Evolutionary conservation across 30 jellyfish, hydroid and myxozoan species (phyloP).

Genomic region (Hydractinia echinata): DNA sequence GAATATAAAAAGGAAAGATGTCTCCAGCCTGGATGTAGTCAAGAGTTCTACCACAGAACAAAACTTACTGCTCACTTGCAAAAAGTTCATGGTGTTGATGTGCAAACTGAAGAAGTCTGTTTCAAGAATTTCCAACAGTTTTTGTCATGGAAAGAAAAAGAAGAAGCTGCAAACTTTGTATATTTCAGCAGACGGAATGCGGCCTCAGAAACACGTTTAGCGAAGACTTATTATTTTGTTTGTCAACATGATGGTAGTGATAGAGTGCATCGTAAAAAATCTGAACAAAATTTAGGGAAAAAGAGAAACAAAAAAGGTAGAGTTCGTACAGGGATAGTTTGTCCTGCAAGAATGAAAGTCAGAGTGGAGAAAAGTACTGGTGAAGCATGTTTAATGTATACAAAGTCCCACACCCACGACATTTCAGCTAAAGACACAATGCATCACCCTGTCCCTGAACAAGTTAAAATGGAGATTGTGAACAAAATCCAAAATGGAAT

Average conservation of each 20-base stretch:
- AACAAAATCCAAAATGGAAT: not conserved
- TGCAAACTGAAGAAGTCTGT: not conserved
- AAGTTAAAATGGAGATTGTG: not conserved
- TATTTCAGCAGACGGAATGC: not conserved
- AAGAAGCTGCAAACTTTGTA: not conserved
- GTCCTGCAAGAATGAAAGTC: constrained; percentile 1
- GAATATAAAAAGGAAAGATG: no score
- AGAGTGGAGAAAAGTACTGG: not conserved
- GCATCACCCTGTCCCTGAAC: not conserved
- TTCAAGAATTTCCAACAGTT: not conserved
- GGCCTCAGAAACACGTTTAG: not conserved
- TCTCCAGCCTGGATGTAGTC: not conserved
- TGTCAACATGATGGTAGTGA: not conserved
- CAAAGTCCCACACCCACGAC: not conserved
- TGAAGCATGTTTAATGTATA: not conserved
- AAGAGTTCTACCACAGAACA: not conserved
- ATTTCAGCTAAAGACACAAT: not conserved
- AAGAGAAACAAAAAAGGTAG: not conserved
- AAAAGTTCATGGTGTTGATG: not conserved
- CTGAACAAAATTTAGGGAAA: not conserved
- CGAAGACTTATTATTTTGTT: not conserved
- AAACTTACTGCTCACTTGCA: not conserved
- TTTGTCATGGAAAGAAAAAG: constrained; percentile 1
- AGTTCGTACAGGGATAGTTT: not conserved
- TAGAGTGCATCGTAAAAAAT: not conserved